Evolutionary conservation across 2,797 vertebrate species (phyloP).

Genomic region (Syncerus caffer): DNA sequence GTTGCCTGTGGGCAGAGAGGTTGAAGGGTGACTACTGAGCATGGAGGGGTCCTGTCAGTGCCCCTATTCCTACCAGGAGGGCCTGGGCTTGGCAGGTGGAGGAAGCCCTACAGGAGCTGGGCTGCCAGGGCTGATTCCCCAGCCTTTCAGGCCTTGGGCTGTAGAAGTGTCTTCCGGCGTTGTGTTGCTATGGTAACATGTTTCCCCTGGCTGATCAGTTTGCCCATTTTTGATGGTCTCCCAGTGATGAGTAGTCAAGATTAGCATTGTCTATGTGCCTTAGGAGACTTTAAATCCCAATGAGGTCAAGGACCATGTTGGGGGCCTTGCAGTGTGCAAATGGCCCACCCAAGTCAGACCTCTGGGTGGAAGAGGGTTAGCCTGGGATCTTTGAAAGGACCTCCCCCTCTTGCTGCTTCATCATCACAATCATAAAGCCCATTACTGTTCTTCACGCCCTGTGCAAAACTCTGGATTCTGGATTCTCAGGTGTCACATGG

Average conservation of each 20-base stretch:
- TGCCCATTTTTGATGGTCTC: neutral
- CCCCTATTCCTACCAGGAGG: neutral
- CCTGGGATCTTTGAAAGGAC: neutral
- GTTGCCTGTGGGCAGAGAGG: conserved; percentile 83
- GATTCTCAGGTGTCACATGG: neutral
- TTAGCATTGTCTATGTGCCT: neutral
- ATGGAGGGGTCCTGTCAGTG: neutral
- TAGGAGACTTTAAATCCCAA: neutral
- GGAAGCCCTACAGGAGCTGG: neutral
- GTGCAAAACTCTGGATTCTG: neutral
- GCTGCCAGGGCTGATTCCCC: neutral
- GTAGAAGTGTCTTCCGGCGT: neutral
- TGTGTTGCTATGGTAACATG: neutral
- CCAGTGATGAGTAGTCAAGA: neutral
- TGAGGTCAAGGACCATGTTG: neutral
- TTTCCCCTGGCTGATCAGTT: neutral
- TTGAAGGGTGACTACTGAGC: neutral
- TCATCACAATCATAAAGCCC: neutral
- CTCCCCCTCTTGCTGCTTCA: neutral
- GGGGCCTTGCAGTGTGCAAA: neutral
- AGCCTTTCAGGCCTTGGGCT: neutral
- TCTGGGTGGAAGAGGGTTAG: neutral
- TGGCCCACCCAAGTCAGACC: neutral
- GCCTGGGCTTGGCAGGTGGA: neutral
- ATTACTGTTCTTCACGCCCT: neutral